phyloP scores from a whole-genome alignment of 2,888 invertebrate species.

The Ceriagrion tenellum region DNA sequence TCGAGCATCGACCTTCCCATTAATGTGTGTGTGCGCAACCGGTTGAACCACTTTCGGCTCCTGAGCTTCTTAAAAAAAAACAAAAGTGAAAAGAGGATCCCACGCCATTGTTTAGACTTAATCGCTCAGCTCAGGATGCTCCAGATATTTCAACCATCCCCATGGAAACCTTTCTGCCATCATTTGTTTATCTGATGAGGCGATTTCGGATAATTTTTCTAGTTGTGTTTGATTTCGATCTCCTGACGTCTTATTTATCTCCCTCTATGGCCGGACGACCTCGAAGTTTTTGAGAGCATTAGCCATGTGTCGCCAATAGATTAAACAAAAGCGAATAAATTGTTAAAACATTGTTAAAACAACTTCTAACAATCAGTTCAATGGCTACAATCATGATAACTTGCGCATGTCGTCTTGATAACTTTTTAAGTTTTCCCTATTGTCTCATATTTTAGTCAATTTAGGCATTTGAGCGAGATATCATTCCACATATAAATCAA shows the following conservation, averaged over 20 bases:
- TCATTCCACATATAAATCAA: too few species aligned
- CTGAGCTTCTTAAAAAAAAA: background rate
- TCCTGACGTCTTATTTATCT: background rate
- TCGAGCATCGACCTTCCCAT: background rate
- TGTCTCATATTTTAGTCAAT: too few species aligned
- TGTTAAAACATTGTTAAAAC: too few species aligned
- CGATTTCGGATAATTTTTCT: background rate
- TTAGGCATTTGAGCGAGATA: too few species aligned
- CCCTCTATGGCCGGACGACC: background rate
- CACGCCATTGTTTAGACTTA: background rate
- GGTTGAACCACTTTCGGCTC: constrained; percentile 11
- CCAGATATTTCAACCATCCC: background rate
- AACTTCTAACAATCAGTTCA: too few species aligned
- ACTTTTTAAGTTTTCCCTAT: too few species aligned
- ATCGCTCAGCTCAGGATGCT: background rate
- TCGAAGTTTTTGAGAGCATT: background rate
- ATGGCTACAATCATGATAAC: too few species aligned
- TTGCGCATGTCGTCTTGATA: too few species aligned
- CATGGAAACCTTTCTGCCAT: background rate
- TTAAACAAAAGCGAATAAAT: too few species aligned
- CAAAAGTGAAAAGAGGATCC: background rate
- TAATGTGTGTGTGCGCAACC: background rate
- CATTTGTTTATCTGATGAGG: background rate
- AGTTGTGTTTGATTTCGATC: background rate
- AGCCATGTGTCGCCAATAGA: too few species aligned